Conservation (phyloP, 2,797 vertebrate genomes). For the Poeciliopsis turneri region DNA sequence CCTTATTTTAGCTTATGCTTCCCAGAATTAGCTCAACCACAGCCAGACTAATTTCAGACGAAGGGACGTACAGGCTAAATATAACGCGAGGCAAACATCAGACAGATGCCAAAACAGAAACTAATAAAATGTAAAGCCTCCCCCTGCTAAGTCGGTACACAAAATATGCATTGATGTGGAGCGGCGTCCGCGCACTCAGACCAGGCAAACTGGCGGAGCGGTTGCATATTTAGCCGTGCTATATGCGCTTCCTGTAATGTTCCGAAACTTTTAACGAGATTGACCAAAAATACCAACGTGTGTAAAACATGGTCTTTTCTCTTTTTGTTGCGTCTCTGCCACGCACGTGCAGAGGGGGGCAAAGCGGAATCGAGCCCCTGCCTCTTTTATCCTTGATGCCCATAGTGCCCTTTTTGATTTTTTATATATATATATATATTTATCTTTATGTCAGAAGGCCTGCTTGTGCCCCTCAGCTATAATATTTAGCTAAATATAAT, state of each 20-base stretch:
- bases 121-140: slow-evolving; percentile 64
- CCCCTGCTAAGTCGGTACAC: slow-evolving; percentile 47
- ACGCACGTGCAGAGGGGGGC: no score
- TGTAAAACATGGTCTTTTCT: slow-evolving; percentile 39
- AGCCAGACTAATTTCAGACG: slow-evolving; percentile 62
- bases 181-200: slow-evolving; percentile 22
- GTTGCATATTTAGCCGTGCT: slow-evolving; percentile 30
- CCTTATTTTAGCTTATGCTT: slow-evolving; percentile 68
- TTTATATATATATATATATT: no score
- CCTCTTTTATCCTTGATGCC: no score
- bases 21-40: slow-evolving; percentile 62
- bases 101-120: slow-evolving; percentile 63
- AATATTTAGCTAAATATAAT: no score
- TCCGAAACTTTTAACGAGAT: slow-evolving; percentile 48
- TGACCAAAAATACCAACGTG: slow-evolving; percentile 30
- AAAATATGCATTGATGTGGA: slow-evolving; percentile 35
- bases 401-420: no score
- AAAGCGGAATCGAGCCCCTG: no score
- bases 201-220: slow-evolving; percentile 9
- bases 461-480: no score
- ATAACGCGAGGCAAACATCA: slow-evolving; percentile 53
- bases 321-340: slow-evolving; percentile 22
- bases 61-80: slow-evolving; percentile 63
- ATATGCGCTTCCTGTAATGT: slow-evolving; percentile 55
- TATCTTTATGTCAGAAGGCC: no score